Evolutionary conservation across 1,140 invertebrate genomes (phyloP).

Genomic region (Temnothorax longispinosus): DNA sequence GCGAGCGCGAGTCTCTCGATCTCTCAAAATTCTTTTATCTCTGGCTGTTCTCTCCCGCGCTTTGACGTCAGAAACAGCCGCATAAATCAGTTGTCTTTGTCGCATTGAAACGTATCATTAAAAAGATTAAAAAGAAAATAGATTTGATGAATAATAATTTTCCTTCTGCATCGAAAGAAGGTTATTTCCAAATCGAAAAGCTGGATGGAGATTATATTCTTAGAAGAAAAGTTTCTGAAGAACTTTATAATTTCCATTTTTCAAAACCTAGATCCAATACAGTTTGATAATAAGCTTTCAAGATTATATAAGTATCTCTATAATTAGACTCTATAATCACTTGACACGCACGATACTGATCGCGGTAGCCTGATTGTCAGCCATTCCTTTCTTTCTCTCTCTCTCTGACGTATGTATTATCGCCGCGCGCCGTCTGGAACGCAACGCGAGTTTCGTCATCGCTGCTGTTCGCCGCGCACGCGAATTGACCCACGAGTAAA

Average conservation of each 20-base stretch:
- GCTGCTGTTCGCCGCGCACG: constrained; percentile 43
- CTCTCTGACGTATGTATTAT: neutral
- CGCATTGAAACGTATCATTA: neutral
- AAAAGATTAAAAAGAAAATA: neutral
- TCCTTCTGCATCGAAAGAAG: neutral
- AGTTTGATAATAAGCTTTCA: neutral
- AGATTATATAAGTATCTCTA: no score
- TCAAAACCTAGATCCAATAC: neutral
- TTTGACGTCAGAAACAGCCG: neutral
- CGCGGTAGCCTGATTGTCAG: neutral
- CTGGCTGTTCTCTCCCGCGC: constrained; percentile 1
- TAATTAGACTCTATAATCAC: neutral
- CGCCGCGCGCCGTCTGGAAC: constrained; percentile 43
- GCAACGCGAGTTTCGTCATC: constrained; percentile 43
- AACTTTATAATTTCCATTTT: neutral
- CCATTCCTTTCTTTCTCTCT: neutral
- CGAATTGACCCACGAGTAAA: constrained; percentile 24
- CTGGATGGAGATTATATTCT: neutral
- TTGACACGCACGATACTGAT: neutral
- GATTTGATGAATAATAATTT: neutral
- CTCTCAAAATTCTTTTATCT: constrained; percentile 67
- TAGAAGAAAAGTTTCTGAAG: neutral
- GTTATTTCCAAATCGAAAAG: neutral
- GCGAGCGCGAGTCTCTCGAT: constrained; percentile 57
- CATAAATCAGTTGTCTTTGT: neutral